Evolutionary conservation across 2,888 invertebrate genomes (phyloP), one percentile per base, ranked within the genome.

Genomic region (Drymonia ruficornis): DNA sequence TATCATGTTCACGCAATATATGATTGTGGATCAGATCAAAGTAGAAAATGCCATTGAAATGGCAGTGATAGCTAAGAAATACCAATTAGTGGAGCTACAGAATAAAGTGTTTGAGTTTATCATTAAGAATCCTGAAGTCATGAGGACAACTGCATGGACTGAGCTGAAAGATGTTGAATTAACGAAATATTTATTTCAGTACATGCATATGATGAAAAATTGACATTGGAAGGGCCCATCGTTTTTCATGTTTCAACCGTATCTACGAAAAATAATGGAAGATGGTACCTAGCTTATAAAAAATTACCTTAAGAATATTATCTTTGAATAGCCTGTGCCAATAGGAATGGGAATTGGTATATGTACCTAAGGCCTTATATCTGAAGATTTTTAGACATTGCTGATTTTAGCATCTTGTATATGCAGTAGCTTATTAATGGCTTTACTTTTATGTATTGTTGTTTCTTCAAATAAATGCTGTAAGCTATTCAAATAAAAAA

Each of bases 31-130:
- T n/a, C 78, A 83, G 31, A 83, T 91, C 0, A 76, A 72, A 52
- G 59, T 83, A 4, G 65, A 79, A 0, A 91, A 87, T 77, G 90
- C 87, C 13, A 67, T 91, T 12, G 77, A 83, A 16, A 70, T 88
- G 54, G 88, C 87, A 31, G 56, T 80, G 0, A 49, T 88, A 29
- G 82, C 90, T 1, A 85, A 87, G 43, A 86, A 81, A 52, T 87
- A 84, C 56, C 74, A 81, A 36, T 59, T 88, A 40, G 65, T 73
- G 0, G 65, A 78, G 28, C 65, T 90, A 11, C 81, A 80, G 50
- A 51, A 59, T 2, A 76, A 64, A 53, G 83, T 84, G 0, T 85
- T 85, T 57, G 59, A 75, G 38, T 91, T 80, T 56, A 86, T 91
- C 19, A 81, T 79, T 56, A 67, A 76, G 12, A 76, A 89, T 63